phyloP scores from a whole-genome alignment of 1,140 invertebrate species.

The Planococcus citri region DNA sequence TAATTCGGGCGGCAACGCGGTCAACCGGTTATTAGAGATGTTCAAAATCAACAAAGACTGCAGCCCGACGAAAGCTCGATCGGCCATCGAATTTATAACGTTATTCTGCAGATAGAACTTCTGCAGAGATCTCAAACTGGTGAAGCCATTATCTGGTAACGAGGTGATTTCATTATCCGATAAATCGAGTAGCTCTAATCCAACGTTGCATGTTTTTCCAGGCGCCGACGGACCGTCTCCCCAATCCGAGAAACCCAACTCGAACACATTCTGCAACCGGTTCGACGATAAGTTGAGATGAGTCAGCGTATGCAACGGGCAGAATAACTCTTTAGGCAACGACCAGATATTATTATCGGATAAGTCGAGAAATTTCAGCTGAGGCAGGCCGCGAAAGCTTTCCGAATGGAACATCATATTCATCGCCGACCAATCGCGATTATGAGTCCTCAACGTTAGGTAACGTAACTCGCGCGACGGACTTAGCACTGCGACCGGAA shows the following conservation, averaged over 20 bases:
- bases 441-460: conserved; percentile 65
- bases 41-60: conserved; percentile 67
- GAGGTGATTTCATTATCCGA: conserved; percentile 71
- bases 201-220: conserved; percentile 50
- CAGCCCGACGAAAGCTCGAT: conserved; percentile 63
- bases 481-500: conserved; percentile 56
- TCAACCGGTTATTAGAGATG: conserved; percentile 74
- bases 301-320: conserved; percentile 60
- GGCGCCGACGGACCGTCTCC: conserved; percentile 31
- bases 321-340: conserved; percentile 71
- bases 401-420: conserved; percentile 62
- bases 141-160: conserved; percentile 65
- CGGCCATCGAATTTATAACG: conserved; percentile 69
- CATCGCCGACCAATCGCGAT: conserved; percentile 62
- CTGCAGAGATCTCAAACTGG: conserved; percentile 55
- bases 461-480: conserved; percentile 63
- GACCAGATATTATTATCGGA: conserved; percentile 81
- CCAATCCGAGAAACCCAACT: conserved; percentile 55
- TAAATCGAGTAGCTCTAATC: conserved; percentile 66
- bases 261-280: conserved; percentile 59
- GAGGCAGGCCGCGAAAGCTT: conserved; percentile 53
- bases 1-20: conserved; percentile 66
- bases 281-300: conserved; percentile 70
- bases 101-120: conserved; percentile 70
- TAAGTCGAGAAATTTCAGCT: conserved; percentile 69